These are phyloP conservation scores for Gnatocerus cornutus DNA, from an alignment of 2,888 invertebrate genomes.

Conservation along the genomic window DNA sequence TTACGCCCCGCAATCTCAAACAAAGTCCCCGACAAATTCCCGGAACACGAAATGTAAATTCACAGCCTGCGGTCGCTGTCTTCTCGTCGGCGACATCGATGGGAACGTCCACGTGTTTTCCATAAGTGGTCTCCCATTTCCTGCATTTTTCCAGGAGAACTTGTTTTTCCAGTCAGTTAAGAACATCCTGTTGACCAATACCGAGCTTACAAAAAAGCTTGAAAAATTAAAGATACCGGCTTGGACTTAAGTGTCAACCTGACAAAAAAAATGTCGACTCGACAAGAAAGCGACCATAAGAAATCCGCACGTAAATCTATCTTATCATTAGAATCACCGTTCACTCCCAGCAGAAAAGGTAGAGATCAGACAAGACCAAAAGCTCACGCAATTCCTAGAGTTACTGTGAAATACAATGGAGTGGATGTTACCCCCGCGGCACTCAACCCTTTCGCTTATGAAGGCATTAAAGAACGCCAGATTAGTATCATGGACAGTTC, in stretches of 20 bases:
- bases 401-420: slow-evolving; percentile 58
- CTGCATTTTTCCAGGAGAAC: slow-evolving; percentile 79
- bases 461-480: slow-evolving; percentile 65
- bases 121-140: slow-evolving; percentile 83
- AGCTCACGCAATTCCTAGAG: neutral
- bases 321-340: too few relatives aligned
- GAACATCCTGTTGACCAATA: slow-evolving; percentile 77
- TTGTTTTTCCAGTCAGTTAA: slow-evolving; percentile 78
- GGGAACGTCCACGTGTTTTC: slow-evolving; percentile 81
- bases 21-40: slow-evolving; percentile 71
- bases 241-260: neutral
- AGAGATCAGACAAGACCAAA: neutral
- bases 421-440: slow-evolving; percentile 71
- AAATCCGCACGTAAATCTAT: too few relatives aligned
- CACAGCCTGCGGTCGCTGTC: slow-evolving; percentile 79
- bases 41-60: slow-evolving; percentile 76
- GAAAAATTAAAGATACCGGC: slow-evolving; percentile 8
- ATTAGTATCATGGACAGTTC: slow-evolving; percentile 47
- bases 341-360: too few relatives aligned
- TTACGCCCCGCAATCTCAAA: slow-evolving; percentile 79
- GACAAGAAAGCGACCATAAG: neutral
- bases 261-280: too few relatives aligned
- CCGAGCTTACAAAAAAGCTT: slow-evolving; percentile 72
- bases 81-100: slow-evolving; percentile 79
- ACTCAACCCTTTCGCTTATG: slow-evolving; percentile 65